A percentile compares a stretch with the other conserved stretches of the same genome.
phyloP scores from a whole-genome alignment of 2,113 vertebrate species.

The Nanger granti region DNA sequence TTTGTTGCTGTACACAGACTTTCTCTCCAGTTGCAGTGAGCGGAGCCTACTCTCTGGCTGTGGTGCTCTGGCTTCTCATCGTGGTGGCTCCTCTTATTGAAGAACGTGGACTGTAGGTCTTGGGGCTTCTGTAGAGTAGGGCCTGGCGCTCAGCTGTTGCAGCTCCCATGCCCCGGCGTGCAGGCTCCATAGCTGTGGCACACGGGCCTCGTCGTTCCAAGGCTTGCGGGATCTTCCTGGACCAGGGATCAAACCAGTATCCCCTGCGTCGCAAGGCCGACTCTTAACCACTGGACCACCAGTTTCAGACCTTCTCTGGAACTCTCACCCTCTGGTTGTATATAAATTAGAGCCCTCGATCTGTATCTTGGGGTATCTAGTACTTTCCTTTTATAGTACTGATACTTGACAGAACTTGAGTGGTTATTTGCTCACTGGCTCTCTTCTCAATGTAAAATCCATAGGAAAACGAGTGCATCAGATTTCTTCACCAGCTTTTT shows the following conservation, averaged over 20 bases:
- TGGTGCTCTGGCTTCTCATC: neutral
- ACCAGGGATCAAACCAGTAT: neutral
- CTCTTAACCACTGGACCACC: neutral
- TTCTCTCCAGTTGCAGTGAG: neutral
- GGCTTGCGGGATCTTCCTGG: neutral
- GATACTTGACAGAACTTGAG: neutral
- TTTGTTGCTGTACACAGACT: neutral
- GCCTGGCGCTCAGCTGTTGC: neutral
- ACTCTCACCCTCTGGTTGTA: rapidly evolving
- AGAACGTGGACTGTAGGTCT: neutral
- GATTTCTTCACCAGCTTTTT: neutral
- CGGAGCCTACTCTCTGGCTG: neutral
- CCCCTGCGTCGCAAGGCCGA: rapidly evolving
- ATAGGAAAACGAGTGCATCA: neutral
- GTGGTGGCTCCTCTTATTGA: neutral
- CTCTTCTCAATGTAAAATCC: neutral
- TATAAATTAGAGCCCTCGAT: neutral
- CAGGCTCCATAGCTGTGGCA: neutral
- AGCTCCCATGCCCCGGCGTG: neutral
- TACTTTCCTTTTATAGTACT: neutral
- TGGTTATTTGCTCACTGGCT: neutral
- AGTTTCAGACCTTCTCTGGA: neutral
- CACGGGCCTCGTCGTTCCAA: neutral
- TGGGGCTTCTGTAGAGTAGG: neutral
- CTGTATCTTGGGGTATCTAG: rapidly evolving